A percentile compares a stretch with the other conserved stretches of the same genome.
Conservation (phyloP, 1,140 invertebrate species). For the Drosophila virilis region DNA sequence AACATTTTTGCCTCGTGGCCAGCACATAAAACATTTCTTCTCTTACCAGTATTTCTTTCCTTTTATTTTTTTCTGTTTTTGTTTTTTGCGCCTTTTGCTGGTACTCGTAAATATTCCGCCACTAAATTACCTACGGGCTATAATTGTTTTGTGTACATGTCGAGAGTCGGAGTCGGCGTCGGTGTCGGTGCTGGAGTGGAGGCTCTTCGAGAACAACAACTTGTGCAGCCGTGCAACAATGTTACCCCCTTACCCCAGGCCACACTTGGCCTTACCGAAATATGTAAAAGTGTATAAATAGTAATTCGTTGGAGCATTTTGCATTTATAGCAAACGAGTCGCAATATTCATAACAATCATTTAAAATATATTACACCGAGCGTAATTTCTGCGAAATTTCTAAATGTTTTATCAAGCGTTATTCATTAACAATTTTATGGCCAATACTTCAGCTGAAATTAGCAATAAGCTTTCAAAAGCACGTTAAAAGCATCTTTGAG, state of each 20-base stretch:
- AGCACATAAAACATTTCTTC: slow-evolving; percentile 69
- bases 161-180: slow-evolving; percentile 2
- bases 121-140: slow-evolving; percentile 77
- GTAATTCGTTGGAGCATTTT: slow-evolving; percentile 17
- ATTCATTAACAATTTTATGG: too few relatives aligned
- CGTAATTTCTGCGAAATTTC: not conserved
- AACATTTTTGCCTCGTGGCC: slow-evolving; percentile 38
- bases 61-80: slow-evolving; percentile 7
- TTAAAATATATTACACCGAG: slow-evolving; percentile 23
- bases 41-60: slow-evolving; percentile 18
- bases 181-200: not conserved
- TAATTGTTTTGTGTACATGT: slow-evolving; percentile 79
- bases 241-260: not conserved
- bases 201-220: not conserved
- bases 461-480: too few relatives aligned
- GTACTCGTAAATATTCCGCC: slow-evolving; percentile 58
- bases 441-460: too few relatives aligned
- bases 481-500: too few relatives aligned
- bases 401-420: too few relatives aligned
- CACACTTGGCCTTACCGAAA: not conserved
- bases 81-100: slow-evolving; percentile 28
- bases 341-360: slow-evolving; percentile 29
- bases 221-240: slow-evolving; percentile 14
- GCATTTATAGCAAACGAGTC: slow-evolving; percentile 33
- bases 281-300: slow-evolving; percentile 37